Conservation (phyloP, 2,113 vertebrate species). For the Danio rerio region GRCz12tu NC_133196.1:17798501-17799000, state of each 20-base stretch:
- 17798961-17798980: no score
- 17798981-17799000: no score
- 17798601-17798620: neutral
- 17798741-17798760: neutral
- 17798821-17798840: neutral
- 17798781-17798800: neutral
- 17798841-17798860: no score
- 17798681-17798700: constrained; percentile 18
- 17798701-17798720: neutral
- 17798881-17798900: no score
- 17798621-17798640: neutral
- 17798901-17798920: no score
- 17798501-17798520: neutral
- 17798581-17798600: neutral
- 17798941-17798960: no score
- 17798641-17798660: neutral
- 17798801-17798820: neutral
- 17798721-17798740: neutral
- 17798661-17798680: neutral
- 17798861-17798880: no score
- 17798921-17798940: no score
- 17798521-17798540: neutral
- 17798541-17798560: neutral
- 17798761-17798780: neutral
- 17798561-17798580: neutral